Evolutionary conservation across 2,797 vertebrate species (phyloP).

Genomic region (Scolopax bukidnonensis): DNA sequence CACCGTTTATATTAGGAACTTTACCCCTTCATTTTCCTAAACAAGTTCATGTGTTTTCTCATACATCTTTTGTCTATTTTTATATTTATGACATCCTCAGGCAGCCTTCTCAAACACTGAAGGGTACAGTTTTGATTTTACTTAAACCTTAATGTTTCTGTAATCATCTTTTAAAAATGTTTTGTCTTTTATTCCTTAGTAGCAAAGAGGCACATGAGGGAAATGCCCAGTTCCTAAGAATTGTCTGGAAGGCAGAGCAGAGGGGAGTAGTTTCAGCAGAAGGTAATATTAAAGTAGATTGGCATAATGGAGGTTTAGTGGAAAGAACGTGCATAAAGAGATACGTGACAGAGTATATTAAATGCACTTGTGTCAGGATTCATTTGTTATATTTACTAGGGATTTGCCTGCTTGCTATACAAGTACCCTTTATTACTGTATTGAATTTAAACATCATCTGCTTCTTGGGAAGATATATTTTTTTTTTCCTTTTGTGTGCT

Average conservation of each 20-base stretch:
- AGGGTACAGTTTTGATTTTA: background rate
- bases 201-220: background rate
- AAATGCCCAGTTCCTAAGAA: background rate
- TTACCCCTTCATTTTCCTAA: background rate
- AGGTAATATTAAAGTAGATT: background rate
- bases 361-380: slow-evolving; percentile 28
- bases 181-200: background rate
- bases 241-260: background rate
- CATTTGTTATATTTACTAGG: slow-evolving; percentile 25
- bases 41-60: background rate
- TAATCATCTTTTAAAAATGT: background rate
- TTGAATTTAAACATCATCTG: background rate
- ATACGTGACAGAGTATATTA: background rate
- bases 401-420: background rate
- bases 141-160: background rate
- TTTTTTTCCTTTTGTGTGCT: background rate
- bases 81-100: background rate
- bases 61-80: background rate
- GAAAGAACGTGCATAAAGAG: background rate
- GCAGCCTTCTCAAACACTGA: background rate
- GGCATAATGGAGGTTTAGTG: background rate
- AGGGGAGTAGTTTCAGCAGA: background rate
- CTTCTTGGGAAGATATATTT: background rate
- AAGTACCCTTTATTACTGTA: background rate
- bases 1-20: background rate